These are phyloP conservation scores for Psilopsiagon aymara DNA, from an alignment of 2,113 vertebrate species.

Conservation along the genomic window DNA sequence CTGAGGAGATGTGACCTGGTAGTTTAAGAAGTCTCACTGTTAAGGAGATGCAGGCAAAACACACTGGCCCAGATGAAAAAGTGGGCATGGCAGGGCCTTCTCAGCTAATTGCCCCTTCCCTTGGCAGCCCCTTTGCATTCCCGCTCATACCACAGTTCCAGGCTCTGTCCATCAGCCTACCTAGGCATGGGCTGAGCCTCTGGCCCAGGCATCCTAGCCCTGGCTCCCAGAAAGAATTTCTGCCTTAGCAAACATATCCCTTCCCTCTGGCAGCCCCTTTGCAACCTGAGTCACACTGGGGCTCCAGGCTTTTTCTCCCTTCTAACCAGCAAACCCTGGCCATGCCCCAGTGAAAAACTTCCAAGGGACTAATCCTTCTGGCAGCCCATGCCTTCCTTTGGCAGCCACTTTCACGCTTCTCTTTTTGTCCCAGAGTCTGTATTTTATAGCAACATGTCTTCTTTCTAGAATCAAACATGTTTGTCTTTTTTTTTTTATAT, in stretches of 20 bases:
- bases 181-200: background rate
- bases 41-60: background rate
- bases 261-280: background rate
- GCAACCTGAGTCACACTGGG: background rate
- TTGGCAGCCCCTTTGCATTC: background rate
- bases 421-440: background rate
- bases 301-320: background rate
- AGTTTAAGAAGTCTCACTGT: background rate
- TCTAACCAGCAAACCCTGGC: background rate
- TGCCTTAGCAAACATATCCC: fast-evolving
- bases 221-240: background rate
- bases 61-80: background rate
- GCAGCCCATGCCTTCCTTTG: background rate
- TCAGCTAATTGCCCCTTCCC: background rate
- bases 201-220: background rate
- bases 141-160: fast-evolving
- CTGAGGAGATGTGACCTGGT: background rate
- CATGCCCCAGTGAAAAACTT: background rate
- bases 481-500: background rate
- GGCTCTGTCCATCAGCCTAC: background rate
- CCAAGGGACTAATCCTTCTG: background rate
- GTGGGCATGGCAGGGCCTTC: background rate
- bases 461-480: background rate
- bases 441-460: background rate
- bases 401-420: background rate